These are phyloP conservation scores for Ranitomeya variabilis DNA, from an alignment of 2,113 vertebrate species.

Conservation along the genomic window DNA sequence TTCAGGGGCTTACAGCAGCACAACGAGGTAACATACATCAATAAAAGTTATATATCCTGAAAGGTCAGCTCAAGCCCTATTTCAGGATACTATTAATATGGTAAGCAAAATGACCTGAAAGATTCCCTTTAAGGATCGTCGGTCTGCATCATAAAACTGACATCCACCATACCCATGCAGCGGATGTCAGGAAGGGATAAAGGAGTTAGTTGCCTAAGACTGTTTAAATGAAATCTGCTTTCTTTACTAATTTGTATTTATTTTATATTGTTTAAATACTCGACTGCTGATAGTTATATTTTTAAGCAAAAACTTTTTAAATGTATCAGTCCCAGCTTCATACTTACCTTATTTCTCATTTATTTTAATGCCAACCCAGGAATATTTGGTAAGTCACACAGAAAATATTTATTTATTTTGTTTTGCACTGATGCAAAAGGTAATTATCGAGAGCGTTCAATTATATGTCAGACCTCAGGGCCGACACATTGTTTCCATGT, in stretches of 20 bases:
- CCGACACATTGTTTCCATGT: too few species aligned
- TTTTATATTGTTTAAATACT: background rate
- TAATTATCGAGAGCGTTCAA: background rate
- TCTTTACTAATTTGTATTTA: background rate
- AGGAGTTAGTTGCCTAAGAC: too few species aligned
- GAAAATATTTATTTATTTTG: background rate
- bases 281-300: background rate
- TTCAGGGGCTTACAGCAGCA: too few species aligned
- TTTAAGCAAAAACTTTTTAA: background rate
- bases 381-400: constrained; percentile 50
- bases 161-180: too few species aligned
- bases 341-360: background rate
- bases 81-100: too few species aligned
- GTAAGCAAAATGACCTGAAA: too few species aligned
- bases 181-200: too few species aligned
- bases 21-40: too few species aligned
- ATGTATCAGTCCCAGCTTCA: background rate
- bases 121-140: too few species aligned
- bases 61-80: too few species aligned
- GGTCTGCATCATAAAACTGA: too few species aligned
- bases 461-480: background rate
- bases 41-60: too few species aligned
- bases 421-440: background rate
- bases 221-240: background rate
- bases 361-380: constrained; percentile 31